A percentile compares a stretch with the other conserved stretches of the same genome.
Conservation (phyloP, 2,113 vertebrate genomes). For the Spermophilus dauricus region DNA sequence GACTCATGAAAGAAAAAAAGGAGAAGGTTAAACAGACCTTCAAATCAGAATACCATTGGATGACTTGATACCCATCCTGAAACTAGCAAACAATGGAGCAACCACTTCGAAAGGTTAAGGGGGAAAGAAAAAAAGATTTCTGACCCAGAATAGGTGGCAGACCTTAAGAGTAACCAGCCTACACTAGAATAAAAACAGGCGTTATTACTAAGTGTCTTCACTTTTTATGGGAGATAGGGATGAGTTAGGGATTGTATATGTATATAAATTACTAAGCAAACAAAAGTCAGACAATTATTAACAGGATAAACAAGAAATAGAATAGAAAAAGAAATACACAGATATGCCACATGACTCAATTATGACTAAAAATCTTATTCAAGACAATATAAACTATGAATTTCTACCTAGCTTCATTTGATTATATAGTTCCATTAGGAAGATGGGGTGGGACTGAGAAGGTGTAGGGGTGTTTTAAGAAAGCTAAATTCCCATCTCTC, state of each 20-base stretch:
- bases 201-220: not conserved
- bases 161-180: not conserved
- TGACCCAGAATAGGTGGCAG: not conserved
- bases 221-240: not conserved
- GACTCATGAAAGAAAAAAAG: not conserved
- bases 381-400: not conserved
- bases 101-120: not conserved
- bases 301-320: not conserved
- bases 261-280: not conserved
- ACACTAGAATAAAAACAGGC: not conserved
- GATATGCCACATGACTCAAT: not conserved
- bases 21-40: not conserved
- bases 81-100: not conserved
- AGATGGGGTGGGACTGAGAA: not conserved
- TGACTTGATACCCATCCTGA: not conserved
- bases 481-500: not conserved
- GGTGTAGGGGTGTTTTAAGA: not conserved
- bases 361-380: not conserved
- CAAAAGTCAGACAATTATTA: not conserved
- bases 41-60: not conserved
- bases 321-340: slow-evolving; percentile 26
- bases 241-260: not conserved
- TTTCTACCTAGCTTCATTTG: not conserved
- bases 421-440: not conserved
- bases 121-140: not conserved